phyloP scores from a whole-genome alignment of 2,888 invertebrate genomes.

The Dynastes hyllus region DNA sequence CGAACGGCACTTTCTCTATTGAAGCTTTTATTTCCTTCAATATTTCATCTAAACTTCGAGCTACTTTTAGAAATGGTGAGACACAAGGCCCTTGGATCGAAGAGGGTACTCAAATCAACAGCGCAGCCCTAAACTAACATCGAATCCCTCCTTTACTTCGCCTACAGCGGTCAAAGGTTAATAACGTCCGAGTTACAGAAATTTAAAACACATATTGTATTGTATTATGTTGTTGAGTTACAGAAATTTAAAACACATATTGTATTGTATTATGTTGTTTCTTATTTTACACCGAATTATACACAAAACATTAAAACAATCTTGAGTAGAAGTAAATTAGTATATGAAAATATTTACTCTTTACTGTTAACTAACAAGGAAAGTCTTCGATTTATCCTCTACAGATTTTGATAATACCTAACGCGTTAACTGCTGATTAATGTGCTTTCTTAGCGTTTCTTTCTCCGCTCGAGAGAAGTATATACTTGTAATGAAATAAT shows the following conservation, averaged over 20 bases:
- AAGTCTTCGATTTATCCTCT: too few relatives aligned
- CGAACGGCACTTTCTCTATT: constrained; percentile 43
- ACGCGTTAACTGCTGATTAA: too few relatives aligned
- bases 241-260: constrained; percentile 42
- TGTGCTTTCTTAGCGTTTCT: too few relatives aligned
- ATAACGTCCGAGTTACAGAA: constrained; percentile 36
- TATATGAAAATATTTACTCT: neutral
- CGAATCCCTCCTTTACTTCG: constrained; percentile 36
- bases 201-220: constrained; percentile 45
- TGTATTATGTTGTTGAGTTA: neutral
- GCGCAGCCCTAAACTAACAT: constrained; percentile 40
- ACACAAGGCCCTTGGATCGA: constrained; percentile 48
- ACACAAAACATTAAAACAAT: neutral
- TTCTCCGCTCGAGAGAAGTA: too few relatives aligned
- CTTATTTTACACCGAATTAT: neutral
- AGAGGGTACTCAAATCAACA: constrained; percentile 48
- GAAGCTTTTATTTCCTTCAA: constrained; percentile 48
- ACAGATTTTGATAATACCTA: too few relatives aligned
- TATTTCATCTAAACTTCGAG: constrained; percentile 49
- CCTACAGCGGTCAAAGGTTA: constrained; percentile 38
- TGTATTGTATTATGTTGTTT: neutral
- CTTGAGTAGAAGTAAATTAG: too few relatives aligned
- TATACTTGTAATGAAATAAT: too few relatives aligned
- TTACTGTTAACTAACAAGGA: neutral
- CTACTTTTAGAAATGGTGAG: constrained; percentile 44